Percentiles rank a stretch among this genome's conserved stretches.
phyloP scores from a whole-genome alignment of 2,797 vertebrate genomes.

The Jordanella pulchra region DNA sequence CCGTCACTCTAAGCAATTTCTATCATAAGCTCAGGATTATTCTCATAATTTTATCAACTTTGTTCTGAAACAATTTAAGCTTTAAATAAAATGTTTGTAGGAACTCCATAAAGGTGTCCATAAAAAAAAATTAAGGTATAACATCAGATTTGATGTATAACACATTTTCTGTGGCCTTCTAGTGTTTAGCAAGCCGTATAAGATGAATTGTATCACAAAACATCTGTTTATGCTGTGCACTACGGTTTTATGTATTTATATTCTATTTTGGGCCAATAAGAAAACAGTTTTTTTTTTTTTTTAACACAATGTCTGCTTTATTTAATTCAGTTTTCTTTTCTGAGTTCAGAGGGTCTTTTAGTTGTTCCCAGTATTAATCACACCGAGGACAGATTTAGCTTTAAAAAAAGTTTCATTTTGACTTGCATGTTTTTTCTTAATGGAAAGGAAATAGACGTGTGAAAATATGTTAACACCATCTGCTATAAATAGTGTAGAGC shows the following conservation, averaged over 20 bases:
- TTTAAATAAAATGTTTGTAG: neutral
- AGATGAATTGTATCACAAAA: neutral
- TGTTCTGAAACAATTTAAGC: neutral
- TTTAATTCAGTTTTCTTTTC: neutral
- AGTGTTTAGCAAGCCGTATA: neutral
- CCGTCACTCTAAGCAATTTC: neutral
- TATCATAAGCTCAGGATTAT: neutral
- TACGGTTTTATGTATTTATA: neutral
- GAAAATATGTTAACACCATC: too few species aligned
- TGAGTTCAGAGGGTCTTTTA: neutral
- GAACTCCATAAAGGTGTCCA: neutral
- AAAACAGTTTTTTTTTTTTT: neutral
- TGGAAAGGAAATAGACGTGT: too few species aligned
- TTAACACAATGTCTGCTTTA: neutral
- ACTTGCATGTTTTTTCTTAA: neutral
- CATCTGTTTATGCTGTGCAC: neutral
- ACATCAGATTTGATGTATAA: neutral
- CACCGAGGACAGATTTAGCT: neutral
- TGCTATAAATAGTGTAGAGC: too few species aligned
- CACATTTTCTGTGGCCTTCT: conserved; percentile 33
- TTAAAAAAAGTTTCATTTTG: neutral
- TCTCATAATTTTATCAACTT: neutral
- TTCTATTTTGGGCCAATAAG: neutral
- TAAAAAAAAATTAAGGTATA: neutral
- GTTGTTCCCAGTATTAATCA: neutral